These are phyloP conservation scores for Calypte anna DNA, from an alignment of 2,113 vertebrate species.

Conservation along the genomic window DNA sequence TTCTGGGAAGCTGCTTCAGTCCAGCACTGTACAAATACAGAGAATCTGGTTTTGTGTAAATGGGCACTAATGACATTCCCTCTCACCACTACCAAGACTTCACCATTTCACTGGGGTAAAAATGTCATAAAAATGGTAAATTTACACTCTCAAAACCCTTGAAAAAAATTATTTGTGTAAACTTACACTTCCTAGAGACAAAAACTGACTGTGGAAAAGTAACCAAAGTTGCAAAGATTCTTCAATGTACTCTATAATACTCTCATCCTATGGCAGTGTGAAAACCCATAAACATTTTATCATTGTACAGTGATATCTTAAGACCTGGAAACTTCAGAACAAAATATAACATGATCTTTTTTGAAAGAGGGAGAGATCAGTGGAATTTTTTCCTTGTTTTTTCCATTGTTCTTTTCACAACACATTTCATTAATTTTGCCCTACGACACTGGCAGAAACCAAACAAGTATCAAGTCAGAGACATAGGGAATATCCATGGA, in stretches of 20 bases:
- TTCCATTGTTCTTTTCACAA: background rate
- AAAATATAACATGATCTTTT: background rate
- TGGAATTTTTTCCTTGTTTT: background rate
- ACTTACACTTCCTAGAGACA: background rate
- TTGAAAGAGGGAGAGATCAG: background rate
- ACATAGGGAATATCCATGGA: background rate
- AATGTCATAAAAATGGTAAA: background rate
- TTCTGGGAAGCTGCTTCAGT: background rate
- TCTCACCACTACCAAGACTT: background rate
- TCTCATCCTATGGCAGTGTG: too few species aligned
- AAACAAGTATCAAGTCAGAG: background rate
- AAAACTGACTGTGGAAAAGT: background rate
- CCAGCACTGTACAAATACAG: background rate
- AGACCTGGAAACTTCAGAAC: background rate
- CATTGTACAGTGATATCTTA: background rate
- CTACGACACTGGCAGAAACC: background rate
- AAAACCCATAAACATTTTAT: background rate
- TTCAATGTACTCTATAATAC: background rate
- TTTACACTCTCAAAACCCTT: background rate
- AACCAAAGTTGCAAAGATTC: background rate
- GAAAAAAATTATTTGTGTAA: background rate
- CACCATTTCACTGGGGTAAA: background rate
- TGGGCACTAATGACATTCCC: background rate
- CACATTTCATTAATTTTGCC: background rate
- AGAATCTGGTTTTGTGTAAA: background rate